phyloP scores from a whole-genome alignment of 1,140 invertebrate species.

The Nixonia krombeini region DNA sequence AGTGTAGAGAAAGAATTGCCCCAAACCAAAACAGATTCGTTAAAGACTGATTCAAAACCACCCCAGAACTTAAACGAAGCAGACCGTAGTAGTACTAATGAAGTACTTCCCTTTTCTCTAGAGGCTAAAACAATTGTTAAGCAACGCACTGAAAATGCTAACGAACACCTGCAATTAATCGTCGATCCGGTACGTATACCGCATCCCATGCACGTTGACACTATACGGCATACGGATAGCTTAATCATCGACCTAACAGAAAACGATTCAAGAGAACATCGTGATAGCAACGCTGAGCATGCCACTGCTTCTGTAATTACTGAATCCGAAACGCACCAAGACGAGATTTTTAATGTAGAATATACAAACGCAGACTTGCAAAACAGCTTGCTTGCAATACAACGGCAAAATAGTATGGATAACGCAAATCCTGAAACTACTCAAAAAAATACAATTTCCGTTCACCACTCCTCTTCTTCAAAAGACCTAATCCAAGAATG shows the following conservation, averaged over 20 bases:
- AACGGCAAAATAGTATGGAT: too few relatives aligned
- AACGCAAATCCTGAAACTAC: too few relatives aligned
- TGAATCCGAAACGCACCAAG: background rate
- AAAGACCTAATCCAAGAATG: too few relatives aligned
- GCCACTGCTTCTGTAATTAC: slow-evolving; percentile 2
- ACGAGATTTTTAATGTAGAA: background rate
- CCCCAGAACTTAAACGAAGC: background rate
- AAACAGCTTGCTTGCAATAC: background rate
- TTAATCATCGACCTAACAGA: slow-evolving; percentile 11
- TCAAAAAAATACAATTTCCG: too few relatives aligned
- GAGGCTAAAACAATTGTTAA: too few relatives aligned
- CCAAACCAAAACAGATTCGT: slow-evolving; percentile 2
- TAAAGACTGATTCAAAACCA: slow-evolving; percentile 1
- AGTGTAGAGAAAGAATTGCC: background rate
- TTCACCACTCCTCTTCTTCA: too few relatives aligned
- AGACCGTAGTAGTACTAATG: slow-evolving; percentile 31
- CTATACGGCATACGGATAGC: slow-evolving; percentile 4
- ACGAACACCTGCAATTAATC: slow-evolving; percentile 38
- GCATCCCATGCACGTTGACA: slow-evolving; percentile 19
- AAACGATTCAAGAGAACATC: slow-evolving; percentile 23
- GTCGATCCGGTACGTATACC: slow-evolving; percentile 40
- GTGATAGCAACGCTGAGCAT: background rate
- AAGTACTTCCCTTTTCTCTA: slow-evolving; percentile 27
- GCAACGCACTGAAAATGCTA: slow-evolving; percentile 19
- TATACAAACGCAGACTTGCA: background rate